Evolutionary conservation across 1,140 invertebrate genomes (phyloP).

Genomic region (Drosophila pachea): DNA sequence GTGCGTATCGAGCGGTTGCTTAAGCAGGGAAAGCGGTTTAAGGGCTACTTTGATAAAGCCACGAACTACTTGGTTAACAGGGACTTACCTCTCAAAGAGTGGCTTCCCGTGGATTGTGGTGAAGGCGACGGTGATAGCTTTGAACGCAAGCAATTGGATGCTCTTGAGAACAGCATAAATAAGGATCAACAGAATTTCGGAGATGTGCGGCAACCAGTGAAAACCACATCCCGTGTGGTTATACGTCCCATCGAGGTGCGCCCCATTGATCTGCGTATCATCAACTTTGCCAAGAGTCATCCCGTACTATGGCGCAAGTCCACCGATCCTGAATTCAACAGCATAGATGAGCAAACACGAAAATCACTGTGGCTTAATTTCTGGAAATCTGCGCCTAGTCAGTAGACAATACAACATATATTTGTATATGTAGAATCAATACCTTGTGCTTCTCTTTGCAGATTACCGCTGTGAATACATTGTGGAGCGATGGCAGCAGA

Average conservation of each 20-base stretch:
- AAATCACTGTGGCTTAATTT: conserved; percentile 70
- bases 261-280: conserved; percentile 65
- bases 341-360: conserved; percentile 70
- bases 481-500: conserved; percentile 72
- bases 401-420: conserved; percentile 20
- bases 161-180: conserved; percentile 60
- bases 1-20: conserved; percentile 67
- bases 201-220: conserved; percentile 9
- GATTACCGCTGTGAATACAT: conserved; percentile 66
- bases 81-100: conserved; percentile 58
- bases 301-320: conserved; percentile 74
- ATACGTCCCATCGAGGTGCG: conserved; percentile 61
- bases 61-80: conserved; percentile 73
- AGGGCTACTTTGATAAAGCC: conserved; percentile 75
- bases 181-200: conserved; percentile 19
- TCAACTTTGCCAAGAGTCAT: conserved; percentile 76
- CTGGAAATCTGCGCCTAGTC: conserved; percentile 59
- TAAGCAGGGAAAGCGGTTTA: conserved; percentile 69
- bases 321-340: conserved; percentile 63
- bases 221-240: conserved; percentile 13
- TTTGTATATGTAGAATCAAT: background rate
- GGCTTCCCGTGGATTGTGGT: conserved; percentile 64
- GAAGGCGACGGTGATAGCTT: conserved; percentile 69
- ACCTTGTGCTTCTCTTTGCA: conserved; percentile 22
- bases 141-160: conserved; percentile 64